phyloP scores from a whole-genome alignment of 1,140 invertebrate species.

The Amphibalanus amphitrite region DNA sequence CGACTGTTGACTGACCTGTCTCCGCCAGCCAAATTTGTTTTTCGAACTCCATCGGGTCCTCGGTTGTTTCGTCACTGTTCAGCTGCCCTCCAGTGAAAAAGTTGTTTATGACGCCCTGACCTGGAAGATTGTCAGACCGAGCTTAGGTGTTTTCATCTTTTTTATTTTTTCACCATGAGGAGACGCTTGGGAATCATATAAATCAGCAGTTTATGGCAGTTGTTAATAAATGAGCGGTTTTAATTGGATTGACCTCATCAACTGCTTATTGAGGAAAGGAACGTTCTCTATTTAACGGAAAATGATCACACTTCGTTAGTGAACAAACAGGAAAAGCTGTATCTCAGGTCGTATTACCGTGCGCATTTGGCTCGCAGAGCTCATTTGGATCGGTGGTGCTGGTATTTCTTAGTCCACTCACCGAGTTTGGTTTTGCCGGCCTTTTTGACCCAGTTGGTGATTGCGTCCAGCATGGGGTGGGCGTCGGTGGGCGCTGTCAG shows the following conservation, averaged over 20 bases:
- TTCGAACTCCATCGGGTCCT: background rate
- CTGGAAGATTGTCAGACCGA: background rate
- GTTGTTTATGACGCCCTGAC: background rate
- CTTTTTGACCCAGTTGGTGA: background rate
- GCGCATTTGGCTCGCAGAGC: background rate
- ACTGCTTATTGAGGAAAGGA: no score
- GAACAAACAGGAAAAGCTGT: background rate
- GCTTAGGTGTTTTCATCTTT: no score
- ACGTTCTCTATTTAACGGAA: no score
- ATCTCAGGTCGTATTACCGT: background rate
- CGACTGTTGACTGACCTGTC: background rate
- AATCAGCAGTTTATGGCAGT: no score
- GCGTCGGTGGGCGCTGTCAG: background rate
- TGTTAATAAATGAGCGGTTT: no score
- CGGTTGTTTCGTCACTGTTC: background rate
- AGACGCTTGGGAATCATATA: no score
- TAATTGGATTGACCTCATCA: no score
- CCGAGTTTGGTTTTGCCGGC: background rate
- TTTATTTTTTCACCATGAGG: no score
- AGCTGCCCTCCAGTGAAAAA: background rate
- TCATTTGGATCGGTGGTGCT: background rate
- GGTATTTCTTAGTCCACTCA: no score
- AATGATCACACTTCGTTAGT: background rate
- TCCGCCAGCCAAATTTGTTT: slow-evolving; percentile 2
- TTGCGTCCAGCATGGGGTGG: background rate